Evolutionary conservation across 2,113 vertebrate species (phyloP).

Genomic region (Oryzias melastigma): DNA sequence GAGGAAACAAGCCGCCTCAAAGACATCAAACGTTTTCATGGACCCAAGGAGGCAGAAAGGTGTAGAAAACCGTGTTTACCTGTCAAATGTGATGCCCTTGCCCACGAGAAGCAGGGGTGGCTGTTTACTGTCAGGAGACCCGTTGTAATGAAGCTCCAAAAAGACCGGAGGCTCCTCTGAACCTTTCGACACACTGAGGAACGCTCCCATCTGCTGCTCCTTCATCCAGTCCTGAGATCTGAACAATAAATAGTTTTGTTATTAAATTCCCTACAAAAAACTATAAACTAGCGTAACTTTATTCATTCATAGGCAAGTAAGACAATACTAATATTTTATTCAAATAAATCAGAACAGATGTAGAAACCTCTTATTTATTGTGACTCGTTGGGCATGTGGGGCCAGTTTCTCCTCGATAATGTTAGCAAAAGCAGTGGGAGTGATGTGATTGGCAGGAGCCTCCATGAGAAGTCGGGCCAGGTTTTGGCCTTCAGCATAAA

Average conservation of each 20-base stretch:
- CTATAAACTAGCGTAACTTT: too few species aligned
- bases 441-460: slow-evolving; percentile 91
- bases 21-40: background rate
- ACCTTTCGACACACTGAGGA: slow-evolving; percentile 92
- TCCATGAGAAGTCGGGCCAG: slow-evolving; percentile 93
- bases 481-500: slow-evolving; percentile 91
- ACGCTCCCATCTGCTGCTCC: slow-evolving; percentile 90
- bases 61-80: slow-evolving; percentile 66
- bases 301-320: background rate
- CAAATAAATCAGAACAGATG: background rate
- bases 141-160: slow-evolving; percentile 91
- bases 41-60: background rate
- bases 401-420: slow-evolving; percentile 84
- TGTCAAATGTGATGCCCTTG: slow-evolving; percentile 97
- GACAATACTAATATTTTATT: background rate
- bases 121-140: slow-evolving; percentile 71
- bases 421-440: slow-evolving; percentile 87
- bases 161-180: slow-evolving; percentile 95
- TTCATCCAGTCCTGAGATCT: slow-evolving; percentile 90
- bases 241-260: background rate
- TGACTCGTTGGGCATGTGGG: slow-evolving; percentile 74
- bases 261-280: too few species aligned
- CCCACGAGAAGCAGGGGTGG: slow-evolving; percentile 88
- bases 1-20: background rate
- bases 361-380: slow-evolving; percentile 84